Conservation (phyloP, 2,888 invertebrate species). For the Nemurella pictetii region DNA sequence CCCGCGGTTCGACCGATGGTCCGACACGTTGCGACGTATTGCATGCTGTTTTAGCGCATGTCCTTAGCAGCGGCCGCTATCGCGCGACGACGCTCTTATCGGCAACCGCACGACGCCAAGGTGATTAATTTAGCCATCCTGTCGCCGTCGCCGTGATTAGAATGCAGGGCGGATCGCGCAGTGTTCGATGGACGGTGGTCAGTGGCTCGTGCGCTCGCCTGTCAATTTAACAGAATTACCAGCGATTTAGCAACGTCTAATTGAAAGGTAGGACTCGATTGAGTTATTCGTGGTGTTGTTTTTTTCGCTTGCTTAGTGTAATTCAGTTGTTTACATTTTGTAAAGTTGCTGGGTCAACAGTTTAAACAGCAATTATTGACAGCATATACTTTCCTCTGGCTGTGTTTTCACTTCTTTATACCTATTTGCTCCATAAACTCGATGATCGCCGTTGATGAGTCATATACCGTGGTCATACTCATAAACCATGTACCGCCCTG, state of each 20-base stretch:
- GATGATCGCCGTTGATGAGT: neutral
- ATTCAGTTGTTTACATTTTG: neutral
- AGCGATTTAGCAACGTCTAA: neutral
- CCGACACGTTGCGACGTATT: neutral
- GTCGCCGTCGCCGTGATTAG: neutral
- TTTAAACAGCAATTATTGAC: neutral
- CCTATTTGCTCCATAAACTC: neutral
- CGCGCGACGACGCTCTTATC: neutral
- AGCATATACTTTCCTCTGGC: neutral
- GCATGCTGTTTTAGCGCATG: neutral
- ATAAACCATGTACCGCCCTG: neutral
- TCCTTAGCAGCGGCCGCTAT: neutral
- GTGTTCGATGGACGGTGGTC: neutral
- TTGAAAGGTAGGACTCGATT: neutral
- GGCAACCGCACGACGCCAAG: neutral
- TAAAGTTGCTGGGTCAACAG: neutral
- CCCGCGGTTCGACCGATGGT: neutral
- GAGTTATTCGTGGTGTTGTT: neutral
- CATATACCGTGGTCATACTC: too few relatives aligned
- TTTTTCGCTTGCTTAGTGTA: neutral
- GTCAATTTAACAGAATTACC: neutral
- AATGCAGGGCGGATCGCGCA: neutral
- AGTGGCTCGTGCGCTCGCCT: neutral
- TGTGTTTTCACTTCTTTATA: neutral
- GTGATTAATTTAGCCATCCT: neutral